These are phyloP conservation scores for Torymus aiolomorphi DNA, from an alignment of 2,888 invertebrate species.

Conservation along the genomic window DNA sequence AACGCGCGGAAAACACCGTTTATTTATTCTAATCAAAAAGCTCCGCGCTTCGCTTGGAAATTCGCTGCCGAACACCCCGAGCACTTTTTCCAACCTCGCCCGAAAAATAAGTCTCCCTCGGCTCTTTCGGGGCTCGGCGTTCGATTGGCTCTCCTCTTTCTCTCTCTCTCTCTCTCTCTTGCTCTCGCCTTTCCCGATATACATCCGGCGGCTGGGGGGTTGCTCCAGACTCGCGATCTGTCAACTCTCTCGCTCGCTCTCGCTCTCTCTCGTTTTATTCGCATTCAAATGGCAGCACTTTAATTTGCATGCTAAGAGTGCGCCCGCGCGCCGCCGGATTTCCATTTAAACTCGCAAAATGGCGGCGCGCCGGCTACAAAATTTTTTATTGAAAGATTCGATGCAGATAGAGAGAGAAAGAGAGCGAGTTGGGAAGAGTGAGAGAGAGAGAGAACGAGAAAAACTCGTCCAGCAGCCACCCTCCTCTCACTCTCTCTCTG, in stretches of 20 bases:
- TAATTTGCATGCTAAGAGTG: constrained; percentile 76
- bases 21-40: too few relatives aligned
- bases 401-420: constrained; percentile 62
- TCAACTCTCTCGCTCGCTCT: constrained; percentile 60
- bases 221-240: constrained; percentile 64
- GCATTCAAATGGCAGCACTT: constrained; percentile 75
- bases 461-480: constrained; percentile 32
- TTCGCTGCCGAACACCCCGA: too few relatives aligned
- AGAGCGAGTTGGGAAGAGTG: constrained; percentile 37
- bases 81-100: too few relatives aligned
- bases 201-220: too few relatives aligned
- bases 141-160: too few relatives aligned
- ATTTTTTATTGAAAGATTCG: constrained; percentile 76
- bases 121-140: too few relatives aligned
- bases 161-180: not conserved
- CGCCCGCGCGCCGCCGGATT: constrained; percentile 68
- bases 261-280: constrained; percentile 70
- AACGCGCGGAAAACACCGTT: too few relatives aligned
- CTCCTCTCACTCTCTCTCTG: not conserved
- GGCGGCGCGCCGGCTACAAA: constrained; percentile 75
- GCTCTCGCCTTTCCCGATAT: not conserved
- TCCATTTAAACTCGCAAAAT: constrained; percentile 76
- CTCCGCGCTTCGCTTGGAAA: too few relatives aligned
- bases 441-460: constrained; percentile 41
- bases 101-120: too few relatives aligned